A percentile compares a stretch with the other conserved stretches of the same genome.
phyloP scores from a whole-genome alignment of 2,888 invertebrate species.

The Drosophila phalerata region DNA sequence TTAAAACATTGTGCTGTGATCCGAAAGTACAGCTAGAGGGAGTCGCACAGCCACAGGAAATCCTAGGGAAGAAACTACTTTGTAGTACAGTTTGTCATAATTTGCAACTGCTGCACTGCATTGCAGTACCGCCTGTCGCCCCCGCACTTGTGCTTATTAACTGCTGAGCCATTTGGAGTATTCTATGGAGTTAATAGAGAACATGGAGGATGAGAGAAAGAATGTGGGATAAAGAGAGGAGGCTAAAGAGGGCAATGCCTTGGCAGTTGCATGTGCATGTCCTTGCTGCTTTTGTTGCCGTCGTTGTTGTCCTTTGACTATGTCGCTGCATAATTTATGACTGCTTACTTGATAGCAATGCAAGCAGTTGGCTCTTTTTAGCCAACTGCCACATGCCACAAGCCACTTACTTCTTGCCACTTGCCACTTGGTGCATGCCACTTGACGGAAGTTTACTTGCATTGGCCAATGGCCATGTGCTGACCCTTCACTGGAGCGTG shows the following conservation, averaged over 20 bases:
- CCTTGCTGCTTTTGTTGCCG: slow-evolving; percentile 43
- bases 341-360: slow-evolving; percentile 65
- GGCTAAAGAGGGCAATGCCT: slow-evolving; percentile 45
- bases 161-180: slow-evolving; percentile 66
- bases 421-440: slow-evolving; percentile 33
- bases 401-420: slow-evolving; percentile 3
- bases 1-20: slow-evolving; percentile 3
- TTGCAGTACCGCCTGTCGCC: slow-evolving; percentile 15
- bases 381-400: slow-evolving; percentile 36
- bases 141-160: slow-evolving; percentile 71
- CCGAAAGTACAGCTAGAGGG: slow-evolving; percentile 1
- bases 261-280: slow-evolving; percentile 60
- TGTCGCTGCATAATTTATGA: slow-evolving; percentile 80
- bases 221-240: neutral
- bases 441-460: slow-evolving; percentile 31
- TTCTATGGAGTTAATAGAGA: slow-evolving; percentile 56
- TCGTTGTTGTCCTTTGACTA: slow-evolving; percentile 72
- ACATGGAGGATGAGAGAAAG: neutral
- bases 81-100: slow-evolving; percentile 69
- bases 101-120: slow-evolving; percentile 73
- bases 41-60: neutral
- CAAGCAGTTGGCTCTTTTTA: slow-evolving; percentile 66
- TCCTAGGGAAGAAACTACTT: slow-evolving; percentile 17
- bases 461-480: slow-evolving; percentile 41
- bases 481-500: slow-evolving; percentile 39